Evolutionary conservation across 2,113 vertebrate species (phyloP).

Genomic region (Poeciliopsis prolifica): DNA sequence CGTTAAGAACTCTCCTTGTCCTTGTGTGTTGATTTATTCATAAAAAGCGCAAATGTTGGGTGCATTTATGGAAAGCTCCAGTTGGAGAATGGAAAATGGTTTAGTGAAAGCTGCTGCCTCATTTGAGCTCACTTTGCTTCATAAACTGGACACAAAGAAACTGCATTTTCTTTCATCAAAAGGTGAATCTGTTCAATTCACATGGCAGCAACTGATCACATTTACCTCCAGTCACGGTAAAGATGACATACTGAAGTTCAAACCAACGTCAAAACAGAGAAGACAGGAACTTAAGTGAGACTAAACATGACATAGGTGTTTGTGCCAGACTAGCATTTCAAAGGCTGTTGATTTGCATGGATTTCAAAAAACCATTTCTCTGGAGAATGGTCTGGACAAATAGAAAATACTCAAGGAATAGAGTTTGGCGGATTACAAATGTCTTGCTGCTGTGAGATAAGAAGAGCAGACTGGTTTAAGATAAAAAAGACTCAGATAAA

Average conservation of each 20-base stretch:
- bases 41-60: constrained; percentile 40
- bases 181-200: not conserved
- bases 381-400: not conserved
- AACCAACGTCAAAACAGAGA: not conserved
- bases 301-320: not conserved
- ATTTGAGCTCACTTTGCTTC: constrained; percentile 17
- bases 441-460: too few species aligned
- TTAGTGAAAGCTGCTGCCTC: constrained; percentile 2
- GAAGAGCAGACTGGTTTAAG: too few species aligned
- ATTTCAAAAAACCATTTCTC: not conserved
- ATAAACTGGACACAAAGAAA: constrained; percentile 7
- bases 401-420: not conserved
- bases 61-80: constrained; percentile 14
- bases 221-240: not conserved
- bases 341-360: not conserved
- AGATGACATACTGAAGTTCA: not conserved
- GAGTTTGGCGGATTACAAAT: too few species aligned
- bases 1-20: constrained; percentile 48
- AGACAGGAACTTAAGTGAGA: not conserved
- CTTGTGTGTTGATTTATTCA: constrained; percentile 46
- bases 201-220: not conserved
- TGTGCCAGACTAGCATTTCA: not conserved
- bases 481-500: too few species aligned
- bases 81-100: constrained; percentile 48
- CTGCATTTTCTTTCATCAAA: not conserved